Percentiles rank a stretch among this genome's conserved stretches.
Evolutionary conservation across 2,113 vertebrate species (phyloP).

Genomic region (Calonectris borealis): DNA sequence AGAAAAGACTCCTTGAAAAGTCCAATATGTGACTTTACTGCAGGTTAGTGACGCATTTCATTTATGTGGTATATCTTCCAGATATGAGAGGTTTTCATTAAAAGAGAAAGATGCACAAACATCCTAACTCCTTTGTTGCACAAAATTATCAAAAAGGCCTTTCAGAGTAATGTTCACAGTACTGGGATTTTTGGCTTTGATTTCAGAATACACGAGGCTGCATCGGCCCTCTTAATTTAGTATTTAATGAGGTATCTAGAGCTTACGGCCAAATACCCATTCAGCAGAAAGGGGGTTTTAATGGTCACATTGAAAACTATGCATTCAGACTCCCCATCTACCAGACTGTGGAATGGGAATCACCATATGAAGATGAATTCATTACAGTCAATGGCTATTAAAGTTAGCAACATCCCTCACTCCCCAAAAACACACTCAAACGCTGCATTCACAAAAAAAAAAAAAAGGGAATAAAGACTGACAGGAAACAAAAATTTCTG

Average conservation of each 20-base stretch:
- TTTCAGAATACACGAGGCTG: neutral
- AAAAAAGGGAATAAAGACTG: neutral
- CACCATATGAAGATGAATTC: neutral
- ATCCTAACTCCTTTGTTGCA: neutral
- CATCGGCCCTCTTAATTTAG: neutral
- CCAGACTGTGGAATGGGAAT: neutral
- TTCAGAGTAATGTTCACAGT: neutral
- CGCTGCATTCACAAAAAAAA: neutral
- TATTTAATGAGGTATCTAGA: conserved; percentile 2
- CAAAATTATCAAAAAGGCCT: neutral
- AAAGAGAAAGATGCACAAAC: neutral
- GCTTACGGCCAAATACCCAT: neutral
- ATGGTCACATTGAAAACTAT: neutral
- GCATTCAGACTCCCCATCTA: neutral
- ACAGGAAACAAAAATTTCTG: neutral
- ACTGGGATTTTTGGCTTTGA: neutral
- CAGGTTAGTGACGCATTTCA: neutral
- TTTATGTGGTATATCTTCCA: neutral
- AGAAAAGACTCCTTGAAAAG: neutral
- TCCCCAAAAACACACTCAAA: neutral
- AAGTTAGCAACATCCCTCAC: neutral
- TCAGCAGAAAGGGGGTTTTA: neutral
- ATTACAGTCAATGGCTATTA: neutral
- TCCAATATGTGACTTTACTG: neutral
- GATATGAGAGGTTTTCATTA: neutral